A percentile compares a stretch with the other conserved stretches of the same genome.
phyloP scores from a whole-genome alignment of 2,797 vertebrate species.

The Ambastaia sidthimunki region DNA sequence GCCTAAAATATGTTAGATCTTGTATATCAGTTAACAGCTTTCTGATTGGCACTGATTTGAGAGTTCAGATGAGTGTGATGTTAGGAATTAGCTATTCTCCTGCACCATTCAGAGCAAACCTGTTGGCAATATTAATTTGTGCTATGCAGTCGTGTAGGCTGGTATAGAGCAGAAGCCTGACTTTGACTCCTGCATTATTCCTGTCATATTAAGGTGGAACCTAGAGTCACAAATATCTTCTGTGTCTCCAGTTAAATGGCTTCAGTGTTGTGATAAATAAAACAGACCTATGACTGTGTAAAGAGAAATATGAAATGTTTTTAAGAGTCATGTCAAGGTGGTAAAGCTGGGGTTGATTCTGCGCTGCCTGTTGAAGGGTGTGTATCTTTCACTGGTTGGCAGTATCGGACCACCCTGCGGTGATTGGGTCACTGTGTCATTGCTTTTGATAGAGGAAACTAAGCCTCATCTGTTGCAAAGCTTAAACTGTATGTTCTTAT shows the following conservation, averaged over 20 bases:
- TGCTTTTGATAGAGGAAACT: conserved; percentile 63
- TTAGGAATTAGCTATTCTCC: background rate
- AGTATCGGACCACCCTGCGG: conserved; percentile 64
- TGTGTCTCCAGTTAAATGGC: background rate
- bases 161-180: background rate
- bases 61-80: background rate
- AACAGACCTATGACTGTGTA: background rate
- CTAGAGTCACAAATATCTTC: background rate
- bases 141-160: conserved; percentile 13
- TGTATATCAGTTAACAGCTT: background rate
- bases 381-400: conserved; percentile 66
- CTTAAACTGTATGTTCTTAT: background rate
- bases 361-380: conserved; percentile 65
- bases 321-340: conserved; percentile 6
- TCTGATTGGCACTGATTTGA: background rate
- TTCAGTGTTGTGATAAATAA: background rate
- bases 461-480: conserved; percentile 40
- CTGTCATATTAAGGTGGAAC: background rate
- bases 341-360: conserved; percentile 40
- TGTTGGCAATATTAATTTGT: conserved; percentile 36
- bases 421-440: conserved; percentile 82
- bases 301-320: background rate
- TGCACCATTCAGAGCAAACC: conserved; percentile 31
- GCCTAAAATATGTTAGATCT: background rate
- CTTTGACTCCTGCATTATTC: background rate